These are phyloP conservation scores for Drosophila yooni DNA, from an alignment of 2,888 invertebrate genomes.

Conservation along the genomic window DNA sequence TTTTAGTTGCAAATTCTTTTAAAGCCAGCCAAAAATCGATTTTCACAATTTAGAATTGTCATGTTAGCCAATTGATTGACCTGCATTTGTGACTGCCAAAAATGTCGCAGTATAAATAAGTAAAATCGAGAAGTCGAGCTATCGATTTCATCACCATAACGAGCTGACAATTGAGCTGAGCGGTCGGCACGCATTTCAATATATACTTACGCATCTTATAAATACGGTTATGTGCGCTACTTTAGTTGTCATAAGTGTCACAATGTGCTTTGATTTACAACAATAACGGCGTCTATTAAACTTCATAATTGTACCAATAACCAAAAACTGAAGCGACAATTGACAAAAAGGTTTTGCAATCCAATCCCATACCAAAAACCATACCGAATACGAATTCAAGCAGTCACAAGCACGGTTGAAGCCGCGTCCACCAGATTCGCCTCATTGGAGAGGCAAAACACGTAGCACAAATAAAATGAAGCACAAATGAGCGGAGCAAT, in stretches of 20 bases:
- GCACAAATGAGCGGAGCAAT: slow-evolving; percentile 66
- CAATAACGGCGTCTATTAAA: slow-evolving; percentile 78
- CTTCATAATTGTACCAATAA: slow-evolving; percentile 80
- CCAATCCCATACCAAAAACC: slow-evolving; percentile 26
- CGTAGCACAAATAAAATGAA: slow-evolving; percentile 76
- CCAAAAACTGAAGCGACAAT: slow-evolving; percentile 63
- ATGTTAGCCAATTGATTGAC: slow-evolving; percentile 14
- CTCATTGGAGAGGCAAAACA: slow-evolving; percentile 61
- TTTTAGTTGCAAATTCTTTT: neutral
- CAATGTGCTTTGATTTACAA: slow-evolving; percentile 82
- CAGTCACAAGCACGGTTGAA: slow-evolving; percentile 10
- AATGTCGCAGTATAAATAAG: slow-evolving; percentile 35
- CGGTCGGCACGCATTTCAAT: slow-evolving; percentile 39
- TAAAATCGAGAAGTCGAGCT: slow-evolving; percentile 30
- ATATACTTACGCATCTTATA: slow-evolving; percentile 38
- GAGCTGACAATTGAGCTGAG: slow-evolving; percentile 32
- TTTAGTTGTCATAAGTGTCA: slow-evolving; percentile 81
- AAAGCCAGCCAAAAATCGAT: neutral
- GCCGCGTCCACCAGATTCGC: slow-evolving; percentile 35
- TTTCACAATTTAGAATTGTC: slow-evolving; percentile 9
- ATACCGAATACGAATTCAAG: slow-evolving; percentile 32
- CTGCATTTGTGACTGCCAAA: slow-evolving; percentile 29
- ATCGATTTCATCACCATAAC: slow-evolving; percentile 68
- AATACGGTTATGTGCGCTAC: slow-evolving; percentile 81
- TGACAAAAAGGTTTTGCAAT: slow-evolving; percentile 70